These are phyloP conservation scores for Lerema accius DNA, from an alignment of 1,140 invertebrate species.

Conservation along the genomic window DNA sequence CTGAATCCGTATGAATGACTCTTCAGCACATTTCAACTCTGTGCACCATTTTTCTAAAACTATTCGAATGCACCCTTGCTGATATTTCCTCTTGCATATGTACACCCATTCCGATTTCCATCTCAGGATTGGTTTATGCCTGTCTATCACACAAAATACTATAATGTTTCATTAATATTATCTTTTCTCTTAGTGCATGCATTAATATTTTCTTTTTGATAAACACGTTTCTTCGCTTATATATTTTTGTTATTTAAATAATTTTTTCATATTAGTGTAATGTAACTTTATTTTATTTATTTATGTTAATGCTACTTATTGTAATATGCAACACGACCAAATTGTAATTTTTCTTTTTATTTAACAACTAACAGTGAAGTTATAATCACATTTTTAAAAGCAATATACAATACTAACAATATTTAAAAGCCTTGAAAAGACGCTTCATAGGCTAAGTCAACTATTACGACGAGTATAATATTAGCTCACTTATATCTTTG, in stretches of 20 bases:
- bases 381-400: conserved; percentile 3
- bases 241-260: conserved; percentile 37
- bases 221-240: conserved; percentile 26
- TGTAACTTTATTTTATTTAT: conserved; percentile 33
- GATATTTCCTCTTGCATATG: conserved; percentile 20
- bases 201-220: conserved; percentile 30
- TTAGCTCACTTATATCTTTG: conserved; percentile 22
- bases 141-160: conserved; percentile 27
- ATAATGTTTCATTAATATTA: conserved; percentile 44
- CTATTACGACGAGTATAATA: conserved; percentile 27
- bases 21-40: conserved; percentile 53
- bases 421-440: conserved; percentile 7
- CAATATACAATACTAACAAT: conserved; percentile 13
- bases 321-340: conserved; percentile 74
- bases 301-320: conserved; percentile 38
- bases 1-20: conserved; percentile 43
- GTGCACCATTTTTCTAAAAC: conserved; percentile 50
- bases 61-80: conserved; percentile 42
- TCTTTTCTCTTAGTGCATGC: conserved; percentile 33
- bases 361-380: conserved; percentile 40
- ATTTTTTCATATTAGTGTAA: conserved; percentile 42
- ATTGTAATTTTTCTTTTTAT: conserved; percentile 65
- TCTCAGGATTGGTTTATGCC: conserved; percentile 26
- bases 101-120: conserved; percentile 22
- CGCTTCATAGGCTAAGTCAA: conserved; percentile 31